Base-by-base conservation (phyloP, 2,888 invertebrate genomes). In the Diarsia mendica region DNA sequence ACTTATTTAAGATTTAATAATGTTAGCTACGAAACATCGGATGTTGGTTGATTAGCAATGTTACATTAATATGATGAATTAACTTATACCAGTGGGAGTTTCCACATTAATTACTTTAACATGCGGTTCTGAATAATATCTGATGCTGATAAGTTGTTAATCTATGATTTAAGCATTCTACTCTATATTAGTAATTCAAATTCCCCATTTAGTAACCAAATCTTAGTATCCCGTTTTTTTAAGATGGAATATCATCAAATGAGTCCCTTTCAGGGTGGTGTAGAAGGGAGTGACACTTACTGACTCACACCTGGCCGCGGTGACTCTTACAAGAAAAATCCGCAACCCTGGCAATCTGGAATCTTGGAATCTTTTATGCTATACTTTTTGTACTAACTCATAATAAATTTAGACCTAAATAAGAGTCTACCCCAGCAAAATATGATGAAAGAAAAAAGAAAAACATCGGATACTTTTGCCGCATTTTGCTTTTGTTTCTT, bases 1-100 rank as follows among this genome's bases (percentile, higher is more conserved):
- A 53, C n/a, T 2, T n/a, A 53, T 3, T 53, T 46, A 46, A 9
- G 71, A 60, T 72, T 72, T 39, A 73, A 60, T 71, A 49, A 73
- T 9, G 20, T 44, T 48, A 15, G 10, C 2, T 72, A 60, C 20
- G 15, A 15, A 49, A 4, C 23, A 20, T 60, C 23, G 8, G 48
- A 39, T 58, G 55, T 72, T 23, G 28, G 23, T 58, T 48, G 11
- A 58, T 58, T 15, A 48, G 8, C 10, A 15, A 48, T 49, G 55
- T 23, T 13, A 23, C 13, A 51, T 66, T 28, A 39, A 39, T 49
- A 28, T 49, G 28, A 49, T 48, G 23, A 33, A 48, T 70, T 58
- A 70, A 48, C 23, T 39, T 48, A 13, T 18, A 48, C 46, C 6
- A 13, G n/a, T 69, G 46, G n/a, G 44, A 72, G n/a, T 69, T 33